phyloP scores from a whole-genome alignment of 2,797 vertebrate species.

The Nyctibius grandis region DNA sequence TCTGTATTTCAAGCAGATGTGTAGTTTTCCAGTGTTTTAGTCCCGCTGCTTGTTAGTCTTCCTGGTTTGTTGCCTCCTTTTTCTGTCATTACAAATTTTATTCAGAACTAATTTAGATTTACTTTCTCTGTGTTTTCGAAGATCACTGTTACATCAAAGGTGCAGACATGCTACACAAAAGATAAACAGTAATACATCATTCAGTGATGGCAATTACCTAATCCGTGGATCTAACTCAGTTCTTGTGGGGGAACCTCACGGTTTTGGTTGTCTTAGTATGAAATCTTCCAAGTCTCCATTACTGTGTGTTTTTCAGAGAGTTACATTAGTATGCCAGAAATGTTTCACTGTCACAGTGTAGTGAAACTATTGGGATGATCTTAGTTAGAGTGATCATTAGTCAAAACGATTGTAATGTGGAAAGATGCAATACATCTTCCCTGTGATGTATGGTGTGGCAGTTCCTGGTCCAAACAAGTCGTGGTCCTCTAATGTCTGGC shows the following conservation, averaged over 20 bases:
- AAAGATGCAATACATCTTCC: accelerated
- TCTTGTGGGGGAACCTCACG: accelerated
- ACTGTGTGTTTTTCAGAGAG: neutral
- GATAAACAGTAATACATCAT: no score
- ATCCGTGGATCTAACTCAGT: accelerated
- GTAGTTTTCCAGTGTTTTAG: neutral
- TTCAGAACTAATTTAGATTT: neutral
- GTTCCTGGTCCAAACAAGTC: neutral
- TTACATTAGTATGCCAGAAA: neutral
- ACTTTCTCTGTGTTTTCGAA: neutral
- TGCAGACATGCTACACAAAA: neutral
- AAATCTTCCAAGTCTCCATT: neutral
- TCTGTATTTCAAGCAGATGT: neutral
- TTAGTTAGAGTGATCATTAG: neutral
- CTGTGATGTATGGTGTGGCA: neutral
- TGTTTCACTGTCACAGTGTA: accelerated
- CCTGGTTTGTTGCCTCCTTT: neutral
- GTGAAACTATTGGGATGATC: neutral
- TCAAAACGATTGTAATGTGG: neutral
- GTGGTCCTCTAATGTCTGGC: neutral
- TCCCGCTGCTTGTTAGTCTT: neutral
- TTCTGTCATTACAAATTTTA: neutral
- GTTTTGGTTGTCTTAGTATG: neutral
- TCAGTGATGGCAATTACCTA: neutral
- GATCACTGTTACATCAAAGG: neutral